These are phyloP conservation scores for Percopsis transmontana DNA, from an alignment of 2,113 vertebrate genomes.

Conservation along the genomic window DNA sequence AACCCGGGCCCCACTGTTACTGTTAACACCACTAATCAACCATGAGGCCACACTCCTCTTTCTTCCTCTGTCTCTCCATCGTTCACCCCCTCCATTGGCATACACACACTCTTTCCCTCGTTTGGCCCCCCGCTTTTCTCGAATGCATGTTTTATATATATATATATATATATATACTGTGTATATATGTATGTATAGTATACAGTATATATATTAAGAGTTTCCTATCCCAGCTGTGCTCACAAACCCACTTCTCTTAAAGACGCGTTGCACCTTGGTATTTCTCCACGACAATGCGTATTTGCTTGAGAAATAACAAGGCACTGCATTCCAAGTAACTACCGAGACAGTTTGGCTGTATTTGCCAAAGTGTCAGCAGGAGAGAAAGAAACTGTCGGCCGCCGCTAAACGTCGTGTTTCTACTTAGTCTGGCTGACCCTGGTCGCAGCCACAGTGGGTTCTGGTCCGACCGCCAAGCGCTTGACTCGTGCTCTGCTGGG, in stretches of 20 bases:
- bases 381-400: not conserved
- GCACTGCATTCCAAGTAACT: not conserved
- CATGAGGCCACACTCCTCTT: slow-evolving; percentile 18
- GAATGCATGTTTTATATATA: slow-evolving; percentile 1
- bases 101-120: not conserved
- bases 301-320: not conserved
- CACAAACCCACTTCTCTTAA: not conserved
- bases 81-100: not conserved
- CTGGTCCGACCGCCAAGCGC: slow-evolving; percentile 43
- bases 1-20: slow-evolving; percentile 55
- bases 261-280: not conserved
- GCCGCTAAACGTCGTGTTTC: slow-evolving; percentile 38
- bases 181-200: too few relatives aligned
- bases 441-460: slow-evolving; percentile 32
- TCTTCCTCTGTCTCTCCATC: not conserved
- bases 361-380: not conserved
- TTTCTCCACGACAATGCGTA: not conserved
- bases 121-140: slow-evolving; percentile 8
- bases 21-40: slow-evolving; percentile 65
- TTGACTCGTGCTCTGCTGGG: slow-evolving; percentile 62
- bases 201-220: not conserved
- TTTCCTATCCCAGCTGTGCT: slow-evolving; percentile 24
- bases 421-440: slow-evolving; percentile 42
- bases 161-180: too few relatives aligned
- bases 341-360: slow-evolving; percentile 5